A percentile compares a stretch with the other conserved stretches of the same genome.
phyloP scores from a whole-genome alignment of 2,888 invertebrate genomes.

The Pandemis corylana region DNA sequence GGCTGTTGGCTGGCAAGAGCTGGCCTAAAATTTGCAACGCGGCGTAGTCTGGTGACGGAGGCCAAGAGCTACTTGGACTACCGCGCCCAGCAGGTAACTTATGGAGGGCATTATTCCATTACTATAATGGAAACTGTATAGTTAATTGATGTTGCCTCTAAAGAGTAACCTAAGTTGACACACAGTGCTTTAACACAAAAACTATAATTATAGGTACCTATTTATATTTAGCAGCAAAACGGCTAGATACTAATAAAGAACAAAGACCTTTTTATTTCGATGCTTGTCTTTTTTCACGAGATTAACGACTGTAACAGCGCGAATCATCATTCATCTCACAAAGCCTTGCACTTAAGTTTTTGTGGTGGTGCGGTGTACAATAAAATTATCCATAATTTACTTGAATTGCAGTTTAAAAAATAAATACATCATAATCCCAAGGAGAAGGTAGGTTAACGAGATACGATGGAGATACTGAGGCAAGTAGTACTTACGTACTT shows the following conservation, averaged over 20 bases:
- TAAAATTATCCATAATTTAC: conserved; percentile 38
- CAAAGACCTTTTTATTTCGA: not conserved
- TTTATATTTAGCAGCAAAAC: not conserved
- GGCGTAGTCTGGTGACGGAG: too few relatives aligned
- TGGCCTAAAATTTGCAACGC: too few relatives aligned
- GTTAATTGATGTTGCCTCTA: too few relatives aligned
- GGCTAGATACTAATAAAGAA: not conserved
- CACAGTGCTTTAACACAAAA: not conserved
- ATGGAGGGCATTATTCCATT: too few relatives aligned
- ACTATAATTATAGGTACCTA: not conserved
- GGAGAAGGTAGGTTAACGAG: conserved; percentile 27
- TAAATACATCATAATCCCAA: conserved; percentile 40
- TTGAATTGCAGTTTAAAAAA: conserved; percentile 39
- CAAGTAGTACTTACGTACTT: not conserved
- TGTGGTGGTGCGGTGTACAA: conserved; percentile 34
- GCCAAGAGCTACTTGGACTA: too few relatives aligned
- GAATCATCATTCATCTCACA: conserved; percentile 26
- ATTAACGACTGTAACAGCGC: conserved; percentile 18
- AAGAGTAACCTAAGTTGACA: not conserved
- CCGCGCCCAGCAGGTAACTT: too few relatives aligned
- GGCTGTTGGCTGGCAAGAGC: too few relatives aligned
- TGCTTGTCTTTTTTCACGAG: conserved; percentile 3
- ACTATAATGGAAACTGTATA: too few relatives aligned
- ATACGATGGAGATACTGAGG: conserved; percentile 1
- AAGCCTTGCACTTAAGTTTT: conserved; percentile 29